phyloP scores from a whole-genome alignment of 1,140 invertebrate species.

The Calycopis cecrops region DNA sequence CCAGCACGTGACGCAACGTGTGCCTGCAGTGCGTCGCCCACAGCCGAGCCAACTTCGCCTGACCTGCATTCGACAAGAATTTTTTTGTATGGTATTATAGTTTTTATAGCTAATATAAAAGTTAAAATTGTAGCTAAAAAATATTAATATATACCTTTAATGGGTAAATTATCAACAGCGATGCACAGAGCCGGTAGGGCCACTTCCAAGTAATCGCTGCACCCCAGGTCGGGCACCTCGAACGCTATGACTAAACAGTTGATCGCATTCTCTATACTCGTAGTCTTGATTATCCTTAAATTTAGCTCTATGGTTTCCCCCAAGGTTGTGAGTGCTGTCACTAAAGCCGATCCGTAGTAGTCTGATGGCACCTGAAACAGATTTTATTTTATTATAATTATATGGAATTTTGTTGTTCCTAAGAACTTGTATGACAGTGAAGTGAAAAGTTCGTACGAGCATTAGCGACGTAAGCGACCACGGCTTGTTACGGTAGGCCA shows the following conservation, averaged over 20 bases:
- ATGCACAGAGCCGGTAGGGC: slow-evolving; percentile 89
- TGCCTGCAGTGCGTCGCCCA: slow-evolving; percentile 85
- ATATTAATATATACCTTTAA: slow-evolving; percentile 63
- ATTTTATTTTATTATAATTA: too few relatives aligned
- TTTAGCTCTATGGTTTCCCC: slow-evolving; percentile 85
- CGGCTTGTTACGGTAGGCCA: too few relatives aligned
- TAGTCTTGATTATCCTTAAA: slow-evolving; percentile 77
- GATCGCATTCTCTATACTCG: slow-evolving; percentile 76
- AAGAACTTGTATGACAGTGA: too few relatives aligned
- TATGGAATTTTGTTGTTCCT: too few relatives aligned
- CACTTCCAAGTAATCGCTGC: slow-evolving; percentile 86
- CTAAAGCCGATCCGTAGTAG: slow-evolving; percentile 79
- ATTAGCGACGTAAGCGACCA: too few relatives aligned
- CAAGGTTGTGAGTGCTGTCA: slow-evolving; percentile 85
- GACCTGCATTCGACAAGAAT: slow-evolving; percentile 65
- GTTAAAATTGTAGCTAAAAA: slow-evolving; percentile 3
- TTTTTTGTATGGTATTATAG: not conserved
- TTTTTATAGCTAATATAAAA: slow-evolving; percentile 1
- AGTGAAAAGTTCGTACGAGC: too few relatives aligned
- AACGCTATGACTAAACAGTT: slow-evolving; percentile 92
- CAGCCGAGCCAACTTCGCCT: slow-evolving; percentile 85
- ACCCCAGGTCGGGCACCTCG: slow-evolving; percentile 89
- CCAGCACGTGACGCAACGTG: slow-evolving; percentile 83
- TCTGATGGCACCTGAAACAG: slow-evolving; percentile 66
- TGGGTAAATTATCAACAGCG: slow-evolving; percentile 82